Evolutionary conservation across 2,113 vertebrate species (phyloP).

Genomic region (Chauna torquata): DNA sequence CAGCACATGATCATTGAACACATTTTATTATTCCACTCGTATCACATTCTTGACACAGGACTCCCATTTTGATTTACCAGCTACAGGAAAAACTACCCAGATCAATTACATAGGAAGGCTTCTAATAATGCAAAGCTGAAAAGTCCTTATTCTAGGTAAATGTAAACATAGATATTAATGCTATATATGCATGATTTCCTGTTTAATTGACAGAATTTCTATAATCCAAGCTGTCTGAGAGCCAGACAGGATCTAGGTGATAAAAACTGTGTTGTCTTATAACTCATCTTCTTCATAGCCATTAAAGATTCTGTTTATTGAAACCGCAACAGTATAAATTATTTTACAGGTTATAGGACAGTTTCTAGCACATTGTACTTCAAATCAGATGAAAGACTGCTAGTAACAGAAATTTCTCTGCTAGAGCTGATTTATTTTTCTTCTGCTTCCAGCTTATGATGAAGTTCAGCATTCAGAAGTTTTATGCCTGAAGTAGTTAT

Average conservation of each 20-base stretch:
- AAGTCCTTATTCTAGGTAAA: neutral
- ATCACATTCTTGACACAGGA: neutral
- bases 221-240: neutral
- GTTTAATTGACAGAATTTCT: neutral
- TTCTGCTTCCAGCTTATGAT: neutral
- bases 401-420: neutral
- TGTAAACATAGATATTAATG: neutral
- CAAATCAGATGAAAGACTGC: conserved; percentile 11
- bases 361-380: neutral
- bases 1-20: fast-evolving
- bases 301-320: conserved; percentile 7
- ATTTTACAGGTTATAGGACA: neutral
- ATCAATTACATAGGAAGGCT: neutral
- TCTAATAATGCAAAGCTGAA: neutral
- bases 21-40: neutral
- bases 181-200: neutral
- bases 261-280: neutral
- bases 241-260: neutral
- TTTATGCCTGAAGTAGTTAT: neutral
- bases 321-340: neutral
- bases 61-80: neutral
- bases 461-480: neutral
- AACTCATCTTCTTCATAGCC: neutral
- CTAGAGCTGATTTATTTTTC: neutral
- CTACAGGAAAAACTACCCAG: neutral